Percentiles rank a stretch among this genome's conserved stretches.
Conservation (phyloP, 2,797 vertebrate species). For the Acanthurus tractus region DNA sequence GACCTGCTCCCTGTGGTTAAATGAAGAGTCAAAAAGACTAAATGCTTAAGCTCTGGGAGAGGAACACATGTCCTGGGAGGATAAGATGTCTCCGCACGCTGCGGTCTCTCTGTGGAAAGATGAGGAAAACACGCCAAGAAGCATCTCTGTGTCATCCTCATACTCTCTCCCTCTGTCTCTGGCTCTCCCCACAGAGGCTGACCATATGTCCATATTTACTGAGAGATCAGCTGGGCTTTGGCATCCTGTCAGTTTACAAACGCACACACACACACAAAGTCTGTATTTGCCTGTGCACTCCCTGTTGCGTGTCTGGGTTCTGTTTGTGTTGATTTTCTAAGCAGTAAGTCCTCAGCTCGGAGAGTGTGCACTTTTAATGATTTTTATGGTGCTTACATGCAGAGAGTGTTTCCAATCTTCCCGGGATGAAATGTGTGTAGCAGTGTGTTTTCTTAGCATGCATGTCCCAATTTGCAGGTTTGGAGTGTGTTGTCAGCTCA, state of each 20-base stretch:
- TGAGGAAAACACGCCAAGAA: slow-evolving; percentile 39
- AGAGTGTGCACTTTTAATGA: slow-evolving; percentile 22
- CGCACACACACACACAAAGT: slow-evolving; percentile 30
- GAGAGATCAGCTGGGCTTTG: slow-evolving; percentile 76
- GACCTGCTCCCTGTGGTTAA: slow-evolving; percentile 24
- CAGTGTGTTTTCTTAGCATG: slow-evolving; percentile 15
- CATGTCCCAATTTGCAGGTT: slow-evolving; percentile 3
- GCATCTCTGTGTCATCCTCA: slow-evolving; percentile 48
- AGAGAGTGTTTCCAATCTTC: slow-evolving; percentile 27
- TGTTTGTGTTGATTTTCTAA: slow-evolving; percentile 19
- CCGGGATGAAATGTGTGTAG: slow-evolving; percentile 7
- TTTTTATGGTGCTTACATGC: slow-evolving; percentile 26
- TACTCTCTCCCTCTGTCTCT: slow-evolving; percentile 28
- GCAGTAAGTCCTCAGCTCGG: slow-evolving; percentile 12
- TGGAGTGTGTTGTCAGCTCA: not conserved
- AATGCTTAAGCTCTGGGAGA: slow-evolving; percentile 41
- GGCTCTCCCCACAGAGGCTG: slow-evolving; percentile 45
- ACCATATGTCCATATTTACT: slow-evolving; percentile 81
- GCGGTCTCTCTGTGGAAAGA: slow-evolving; percentile 42
- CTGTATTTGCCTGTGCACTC: slow-evolving; percentile 9
- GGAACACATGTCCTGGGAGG: slow-evolving; percentile 54
- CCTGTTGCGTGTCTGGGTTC: slow-evolving; percentile 31
- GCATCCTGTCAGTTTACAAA: slow-evolving; percentile 33
- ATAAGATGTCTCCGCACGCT: slow-evolving; percentile 57
- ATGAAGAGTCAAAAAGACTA: slow-evolving; percentile 46